Base-by-base conservation (phyloP, 2,888 invertebrate genomes). In the Coremacera marginata region DNA sequence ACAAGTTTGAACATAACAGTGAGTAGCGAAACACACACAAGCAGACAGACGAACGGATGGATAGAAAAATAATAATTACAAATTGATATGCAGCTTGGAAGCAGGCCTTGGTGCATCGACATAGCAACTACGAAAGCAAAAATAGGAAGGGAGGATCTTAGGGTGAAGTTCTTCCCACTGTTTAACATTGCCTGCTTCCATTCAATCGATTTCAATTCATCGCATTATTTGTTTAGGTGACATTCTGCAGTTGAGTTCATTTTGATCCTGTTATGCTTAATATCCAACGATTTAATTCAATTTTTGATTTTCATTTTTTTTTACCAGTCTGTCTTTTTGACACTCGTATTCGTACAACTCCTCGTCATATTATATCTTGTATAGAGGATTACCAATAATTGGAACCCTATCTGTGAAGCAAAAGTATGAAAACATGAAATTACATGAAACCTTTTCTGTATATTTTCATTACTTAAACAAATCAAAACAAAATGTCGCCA, bases 241-340 rank as follows among this genome's bases (percentile, higher is more conserved):
- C 75, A 68, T 55, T 37, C 27, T 67, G 67, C 67, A 67, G 67
- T 22, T 67, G 67, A 67, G 37, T 49, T 34, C 44, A 60, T 67
- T 75, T 67, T 75, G 75, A 75, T 75, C 75, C 75, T 75, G 75
- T 75, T 75, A 75, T 75, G 19, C 68, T 75, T 67, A 67, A 75
- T 75, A 73, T 75, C 34, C 31, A 67, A 34, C 19, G 67, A 67
- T 27, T 74, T 63, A 22, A 51, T 49, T 62, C 60, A 34, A 22
- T 31, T 65, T 65, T 49, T 74, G 22, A 34, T 4, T 63, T 62
- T 14, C 11, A 11, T 27, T 72, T 60, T 49, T 25, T 63, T 44
- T 74, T 60, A 14, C 14, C 34, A 44, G 7, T 11, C 14, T 44
- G 44, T 14, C 2, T 44, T 44, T 11, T 44, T 44, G 44, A 11